A percentile compares a stretch with the other conserved stretches of the same genome.
Conservation (phyloP, 37 sponge, comb jelly and placozoan genomes). For the Diacarnus erythraeanus region DNA sequence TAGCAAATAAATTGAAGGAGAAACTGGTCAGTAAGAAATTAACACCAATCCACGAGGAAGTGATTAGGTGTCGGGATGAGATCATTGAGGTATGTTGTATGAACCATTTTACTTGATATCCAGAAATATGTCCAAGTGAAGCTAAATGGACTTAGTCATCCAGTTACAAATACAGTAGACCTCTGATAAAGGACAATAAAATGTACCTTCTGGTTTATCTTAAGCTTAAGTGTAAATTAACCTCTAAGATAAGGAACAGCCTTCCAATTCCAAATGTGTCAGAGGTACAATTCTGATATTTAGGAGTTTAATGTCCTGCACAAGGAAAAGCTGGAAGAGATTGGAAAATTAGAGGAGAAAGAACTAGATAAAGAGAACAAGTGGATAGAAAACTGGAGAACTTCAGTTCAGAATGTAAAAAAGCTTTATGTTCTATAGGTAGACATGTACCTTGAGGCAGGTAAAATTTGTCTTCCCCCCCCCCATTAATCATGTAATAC, state of each 20-base stretch:
- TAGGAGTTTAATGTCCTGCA: constrained; percentile 1
- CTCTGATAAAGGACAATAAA: too few relatives aligned
- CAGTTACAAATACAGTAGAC: too few relatives aligned
- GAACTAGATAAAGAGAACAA: constrained; percentile 7
- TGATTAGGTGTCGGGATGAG: constrained; percentile 44
- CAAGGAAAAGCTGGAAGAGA: not conserved
- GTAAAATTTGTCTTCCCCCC: too few relatives aligned
- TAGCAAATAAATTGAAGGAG: not conserved
- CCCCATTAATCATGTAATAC: not conserved
- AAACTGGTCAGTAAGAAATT: constrained; percentile 16
- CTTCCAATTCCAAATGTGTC: too few relatives aligned
- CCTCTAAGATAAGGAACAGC: too few relatives aligned
- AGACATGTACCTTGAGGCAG: not conserved
- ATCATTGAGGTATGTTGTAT: constrained; percentile 38
- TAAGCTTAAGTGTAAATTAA: too few relatives aligned
- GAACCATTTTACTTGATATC: too few relatives aligned
- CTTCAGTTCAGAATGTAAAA: constrained; percentile 11
- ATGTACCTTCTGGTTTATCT: too few relatives aligned
- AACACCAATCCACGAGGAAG: constrained; percentile 18
- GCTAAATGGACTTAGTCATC: too few relatives aligned
- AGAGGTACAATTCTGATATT: too few relatives aligned
- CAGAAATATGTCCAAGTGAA: too few relatives aligned
- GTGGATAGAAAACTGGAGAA: constrained; percentile 21
- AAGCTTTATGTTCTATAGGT: constrained; percentile 6
- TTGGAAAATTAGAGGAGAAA: not conserved